These are phyloP conservation scores for Peucedramus taeniatus DNA, from an alignment of 2,113 vertebrate genomes.

Conservation along the genomic window DNA sequence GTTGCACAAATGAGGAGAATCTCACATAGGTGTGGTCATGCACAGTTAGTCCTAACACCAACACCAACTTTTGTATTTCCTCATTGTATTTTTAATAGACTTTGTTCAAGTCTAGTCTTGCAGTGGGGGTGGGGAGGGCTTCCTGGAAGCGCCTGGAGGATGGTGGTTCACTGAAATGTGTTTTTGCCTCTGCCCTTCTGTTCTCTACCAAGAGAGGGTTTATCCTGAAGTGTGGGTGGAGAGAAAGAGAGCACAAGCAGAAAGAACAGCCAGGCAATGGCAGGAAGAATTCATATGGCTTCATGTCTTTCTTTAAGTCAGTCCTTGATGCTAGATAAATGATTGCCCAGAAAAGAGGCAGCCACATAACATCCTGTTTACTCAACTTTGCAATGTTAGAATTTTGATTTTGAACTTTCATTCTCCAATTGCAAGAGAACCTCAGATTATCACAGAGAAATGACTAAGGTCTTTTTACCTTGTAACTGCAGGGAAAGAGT, in stretches of 20 bases:
- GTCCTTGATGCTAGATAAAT: neutral
- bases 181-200: neutral
- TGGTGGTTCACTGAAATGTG: neutral
- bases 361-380: neutral
- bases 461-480: neutral
- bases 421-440: neutral
- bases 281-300: neutral
- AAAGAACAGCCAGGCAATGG: neutral
- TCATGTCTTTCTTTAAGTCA: neutral
- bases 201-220: neutral
- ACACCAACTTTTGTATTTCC: neutral
- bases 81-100: neutral
- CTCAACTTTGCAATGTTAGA: neutral
- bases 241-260: neutral
- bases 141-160: neutral
- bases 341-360: neutral
- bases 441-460: neutral
- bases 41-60: neutral
- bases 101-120: neutral
- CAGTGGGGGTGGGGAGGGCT: neutral
- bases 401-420: neutral
- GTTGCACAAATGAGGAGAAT: too few species aligned
- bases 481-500: neutral
- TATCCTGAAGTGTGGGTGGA: neutral
- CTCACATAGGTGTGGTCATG: neutral